Base-by-base conservation (phyloP, 2,888 invertebrate genomes). In the Tanypteryx hageni region DNA sequence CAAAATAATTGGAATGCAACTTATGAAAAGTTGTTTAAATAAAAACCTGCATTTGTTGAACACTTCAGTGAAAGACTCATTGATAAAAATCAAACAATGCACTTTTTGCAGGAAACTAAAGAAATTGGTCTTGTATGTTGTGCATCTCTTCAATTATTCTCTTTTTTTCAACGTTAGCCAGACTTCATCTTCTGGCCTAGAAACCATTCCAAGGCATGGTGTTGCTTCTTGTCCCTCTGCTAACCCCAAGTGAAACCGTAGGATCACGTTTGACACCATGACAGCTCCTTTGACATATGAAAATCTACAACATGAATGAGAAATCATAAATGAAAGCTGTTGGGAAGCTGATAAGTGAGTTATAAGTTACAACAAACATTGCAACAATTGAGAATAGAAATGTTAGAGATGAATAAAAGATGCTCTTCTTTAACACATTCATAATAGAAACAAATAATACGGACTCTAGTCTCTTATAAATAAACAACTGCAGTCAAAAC, bases 171-270 rank as follows among this genome's bases (percentile, higher is more conserved):
- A 92, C 0, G 94, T 94, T 61, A 95, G 93, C 94, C 94, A 95
- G 59, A 95, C 94, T 93, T 95, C 95, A n/a, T 95, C 95, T 86
- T 94, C 94, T 8, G 95, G 95, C 92, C 94, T 94, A 8, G 95
- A 94, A 7, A 95, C 94, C 13, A 95, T 93, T 22, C 95, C 94
- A 93, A 94, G 94, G 5, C 94, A 93, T 0, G 94, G 94, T 10
- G 93, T 94, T 11, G 95, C 94, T 7, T 94, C 94, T 93, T 94
- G 94, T 81, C 94, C 95, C 58, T 94, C 94, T 9, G 94, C 95
- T 93, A 95, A 92, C 14, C 93, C 93, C 81, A 95, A 86, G 92
- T 94, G 93, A 93, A 94, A 95, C 92, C 93, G 93, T 76, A 94
- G 92, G 22, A 95, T 93, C 16, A 95, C 92, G 7, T 94, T 93